Conservation (phyloP, 2,888 invertebrate genomes). For the Steinernema carpocapsae region DNA sequence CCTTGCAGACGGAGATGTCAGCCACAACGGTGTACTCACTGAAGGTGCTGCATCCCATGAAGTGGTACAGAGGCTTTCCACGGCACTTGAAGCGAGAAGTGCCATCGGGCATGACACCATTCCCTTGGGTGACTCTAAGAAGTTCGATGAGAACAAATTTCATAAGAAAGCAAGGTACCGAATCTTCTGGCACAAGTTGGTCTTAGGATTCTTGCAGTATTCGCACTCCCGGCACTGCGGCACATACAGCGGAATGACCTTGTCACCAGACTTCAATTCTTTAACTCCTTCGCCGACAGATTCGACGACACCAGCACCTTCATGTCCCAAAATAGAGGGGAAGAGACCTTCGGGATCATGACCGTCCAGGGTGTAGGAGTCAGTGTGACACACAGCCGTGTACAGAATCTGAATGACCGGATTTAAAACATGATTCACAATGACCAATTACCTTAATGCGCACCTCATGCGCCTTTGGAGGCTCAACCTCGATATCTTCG, state of each 20-base stretch:
- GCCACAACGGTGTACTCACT: constrained; percentile 91
- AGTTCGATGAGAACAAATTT: constrained; percentile 22
- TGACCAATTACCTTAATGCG: constrained; percentile 71
- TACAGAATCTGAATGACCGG: constrained; percentile 40
- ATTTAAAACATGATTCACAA: background rate
- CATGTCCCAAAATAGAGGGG: constrained; percentile 36
- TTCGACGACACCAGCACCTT: constrained; percentile 28
- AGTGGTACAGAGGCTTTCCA: constrained; percentile 82
- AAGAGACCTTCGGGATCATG: constrained; percentile 35
- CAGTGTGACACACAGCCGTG: constrained; percentile 46
- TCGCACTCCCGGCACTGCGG: constrained; percentile 96
- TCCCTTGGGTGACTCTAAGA: constrained; percentile 74
- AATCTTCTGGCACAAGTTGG: constrained; percentile 94
- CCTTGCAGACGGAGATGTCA: constrained; percentile 93
- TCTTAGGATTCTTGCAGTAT: constrained; percentile 91
- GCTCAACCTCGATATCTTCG: constrained; percentile 90
- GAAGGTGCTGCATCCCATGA: constrained; percentile 96
- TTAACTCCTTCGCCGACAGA: constrained; percentile 45
- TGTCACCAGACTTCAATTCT: constrained; percentile 76
- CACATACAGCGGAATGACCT: constrained; percentile 93
- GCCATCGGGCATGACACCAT: constrained; percentile 89
- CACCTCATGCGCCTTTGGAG: constrained; percentile 89
- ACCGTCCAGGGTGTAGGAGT: constrained; percentile 30
- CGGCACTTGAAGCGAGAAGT: constrained; percentile 80
- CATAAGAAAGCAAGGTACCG: constrained; percentile 70